Conservation (phyloP, 2,888 invertebrate species). For the Chymomyza caudatula region DNA sequence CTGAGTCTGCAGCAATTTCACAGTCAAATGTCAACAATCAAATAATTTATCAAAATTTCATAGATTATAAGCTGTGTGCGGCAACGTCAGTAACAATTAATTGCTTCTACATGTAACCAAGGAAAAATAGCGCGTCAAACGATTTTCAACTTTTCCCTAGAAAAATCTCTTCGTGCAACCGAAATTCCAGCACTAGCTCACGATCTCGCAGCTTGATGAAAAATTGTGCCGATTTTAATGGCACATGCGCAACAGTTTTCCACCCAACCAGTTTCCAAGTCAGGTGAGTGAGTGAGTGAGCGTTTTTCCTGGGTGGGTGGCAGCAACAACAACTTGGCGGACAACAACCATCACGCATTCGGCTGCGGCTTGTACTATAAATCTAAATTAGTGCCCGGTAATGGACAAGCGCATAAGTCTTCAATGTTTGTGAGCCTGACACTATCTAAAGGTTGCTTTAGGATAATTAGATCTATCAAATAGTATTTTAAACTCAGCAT, state of each 20-base stretch:
- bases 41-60: constrained; percentile 63
- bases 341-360: constrained; percentile 64
- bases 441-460: constrained; percentile 2
- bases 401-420: constrained; percentile 43
- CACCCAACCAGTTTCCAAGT: constrained; percentile 38
- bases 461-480: not conserved
- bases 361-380: constrained; percentile 66
- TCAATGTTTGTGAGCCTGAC: constrained; percentile 16
- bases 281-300: constrained; percentile 20
- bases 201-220: constrained; percentile 57
- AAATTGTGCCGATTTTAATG: constrained; percentile 40
- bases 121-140: constrained; percentile 32
- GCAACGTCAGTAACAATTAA: not conserved
- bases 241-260: constrained; percentile 21
- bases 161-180: constrained; percentile 24
- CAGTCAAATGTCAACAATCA: constrained; percentile 47
- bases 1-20: constrained; percentile 32
- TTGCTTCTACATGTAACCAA: not conserved
- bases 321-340: constrained; percentile 23
- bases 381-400: constrained; percentile 69
- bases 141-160: constrained; percentile 17
- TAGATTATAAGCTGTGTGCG: constrained; percentile 23
- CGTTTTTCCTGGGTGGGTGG: constrained; percentile 7
- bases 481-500: not conserved
- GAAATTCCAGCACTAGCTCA: constrained; percentile 53